Conservation (phyloP, 1,140 invertebrate genomes). For the Euglossa dilemma region DNA sequence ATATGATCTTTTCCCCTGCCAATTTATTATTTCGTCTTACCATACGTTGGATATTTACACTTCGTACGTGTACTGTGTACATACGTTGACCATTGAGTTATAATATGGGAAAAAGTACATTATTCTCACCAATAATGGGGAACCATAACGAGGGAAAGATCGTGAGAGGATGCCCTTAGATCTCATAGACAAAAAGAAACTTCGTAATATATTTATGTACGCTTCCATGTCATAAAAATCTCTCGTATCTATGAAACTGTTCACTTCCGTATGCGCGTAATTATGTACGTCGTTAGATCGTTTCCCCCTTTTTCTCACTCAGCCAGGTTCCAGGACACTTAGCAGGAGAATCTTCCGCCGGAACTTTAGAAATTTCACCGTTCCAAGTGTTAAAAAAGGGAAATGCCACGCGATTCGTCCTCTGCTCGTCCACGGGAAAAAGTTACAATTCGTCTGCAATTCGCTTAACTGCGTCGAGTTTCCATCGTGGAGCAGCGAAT, state of each 20-base stretch:
- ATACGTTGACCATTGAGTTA: neutral
- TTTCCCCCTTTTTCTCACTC: too few species aligned
- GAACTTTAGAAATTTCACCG: neutral
- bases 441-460: neutral
- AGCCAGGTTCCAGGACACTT: neutral
- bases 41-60: neutral
- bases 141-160: slow-evolving; percentile 1
- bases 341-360: neutral
- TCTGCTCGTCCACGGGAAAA: neutral
- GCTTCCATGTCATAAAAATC: neutral
- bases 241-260: neutral
- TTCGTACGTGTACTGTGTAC: neutral
- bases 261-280: neutral
- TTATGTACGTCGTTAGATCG: neutral
- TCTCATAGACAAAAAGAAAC: neutral
- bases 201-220: neutral
- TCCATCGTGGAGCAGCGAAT: neutral
- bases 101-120: neutral
- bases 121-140: neutral
- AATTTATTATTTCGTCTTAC: neutral
- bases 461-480: neutral
- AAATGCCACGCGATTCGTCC: neutral
- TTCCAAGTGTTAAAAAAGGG: neutral
- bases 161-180: neutral
- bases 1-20: too few species aligned